Percentiles rank a stretch among this genome's conserved stretches.
phyloP scores from a whole-genome alignment of 1,140 invertebrate genomes.

The Ptiloglossa arizonensis region DNA sequence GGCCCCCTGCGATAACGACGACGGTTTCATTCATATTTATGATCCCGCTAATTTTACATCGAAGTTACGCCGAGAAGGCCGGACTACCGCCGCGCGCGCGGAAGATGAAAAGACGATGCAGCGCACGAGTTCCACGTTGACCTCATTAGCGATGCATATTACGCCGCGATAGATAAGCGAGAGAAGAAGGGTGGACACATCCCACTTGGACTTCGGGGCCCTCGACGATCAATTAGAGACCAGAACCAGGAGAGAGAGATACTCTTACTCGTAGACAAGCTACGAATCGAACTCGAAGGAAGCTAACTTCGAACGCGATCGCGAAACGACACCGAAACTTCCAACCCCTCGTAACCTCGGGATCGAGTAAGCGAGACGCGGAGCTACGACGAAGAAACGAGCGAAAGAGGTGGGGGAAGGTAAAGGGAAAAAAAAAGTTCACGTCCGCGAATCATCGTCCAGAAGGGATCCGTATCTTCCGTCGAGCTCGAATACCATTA shows the following conservation, averaged over 20 bases:
- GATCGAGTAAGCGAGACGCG: neutral
- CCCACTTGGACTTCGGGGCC: neutral
- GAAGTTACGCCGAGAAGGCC: slow-evolving; percentile 14
- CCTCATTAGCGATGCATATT: slow-evolving; percentile 71
- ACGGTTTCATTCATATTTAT: slow-evolving; percentile 44
- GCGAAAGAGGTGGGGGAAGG: neutral
- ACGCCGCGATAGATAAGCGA: slow-evolving; percentile 42
- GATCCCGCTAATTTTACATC: slow-evolving; percentile 22
- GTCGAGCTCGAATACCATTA: neutral
- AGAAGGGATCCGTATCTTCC: slow-evolving; percentile 39
- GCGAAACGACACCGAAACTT: neutral
- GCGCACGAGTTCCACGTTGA: slow-evolving; percentile 57
- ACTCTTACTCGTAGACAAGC: neutral
- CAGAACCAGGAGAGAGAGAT: neutral
- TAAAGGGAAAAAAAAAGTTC: neutral
- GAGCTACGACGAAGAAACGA: neutral
- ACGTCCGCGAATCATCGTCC: slow-evolving; percentile 32
- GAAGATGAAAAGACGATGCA: slow-evolving; percentile 44
- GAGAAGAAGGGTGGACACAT: slow-evolving; percentile 3
- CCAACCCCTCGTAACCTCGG: neutral
- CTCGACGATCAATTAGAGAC: slow-evolving; percentile 23
- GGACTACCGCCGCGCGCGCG: slow-evolving; percentile 37
- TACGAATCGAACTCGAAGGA: too few species aligned
- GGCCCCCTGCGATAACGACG: slow-evolving; percentile 39
- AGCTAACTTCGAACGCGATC: too few species aligned